Evolutionary conservation across 2,797 vertebrate genomes (phyloP).

Genomic region (Acipenser ruthenus): DNA sequence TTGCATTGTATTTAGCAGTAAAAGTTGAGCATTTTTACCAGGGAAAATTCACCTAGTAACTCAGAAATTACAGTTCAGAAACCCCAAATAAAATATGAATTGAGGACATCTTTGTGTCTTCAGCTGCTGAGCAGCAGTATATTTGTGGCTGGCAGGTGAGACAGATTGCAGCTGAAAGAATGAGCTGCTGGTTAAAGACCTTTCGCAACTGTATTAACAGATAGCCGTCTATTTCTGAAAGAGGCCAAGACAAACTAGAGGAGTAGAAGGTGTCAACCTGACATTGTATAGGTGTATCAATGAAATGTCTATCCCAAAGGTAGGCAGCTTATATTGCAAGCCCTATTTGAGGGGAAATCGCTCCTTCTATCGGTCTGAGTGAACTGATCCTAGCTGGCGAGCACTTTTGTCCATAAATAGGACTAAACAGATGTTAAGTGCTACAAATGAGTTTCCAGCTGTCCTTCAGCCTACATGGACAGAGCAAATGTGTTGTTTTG

Average conservation of each 20-base stretch:
- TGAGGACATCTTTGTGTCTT: too few relatives aligned
- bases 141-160: too few relatives aligned
- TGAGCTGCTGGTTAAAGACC: too few relatives aligned
- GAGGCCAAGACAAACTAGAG: neutral
- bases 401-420: slow-evolving; percentile 58
- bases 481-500: slow-evolving; percentile 72
- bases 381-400: slow-evolving; percentile 42
- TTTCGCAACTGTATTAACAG: too few relatives aligned
- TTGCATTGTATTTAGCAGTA: slow-evolving; percentile 18
- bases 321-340: neutral
- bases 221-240: neutral
- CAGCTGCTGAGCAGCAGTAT: too few relatives aligned
- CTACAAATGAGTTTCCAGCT: slow-evolving; percentile 73
- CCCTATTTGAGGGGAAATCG: slow-evolving; percentile 9
- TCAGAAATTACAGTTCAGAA: slow-evolving; percentile 1
- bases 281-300: slow-evolving; percentile 7
- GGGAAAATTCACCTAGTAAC: neutral
- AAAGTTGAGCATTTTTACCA: slow-evolving; percentile 11
- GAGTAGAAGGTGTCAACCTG: neutral
- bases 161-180: too few relatives aligned
- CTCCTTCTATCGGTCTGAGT: slow-evolving; percentile 23
- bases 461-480: slow-evolving; percentile 46
- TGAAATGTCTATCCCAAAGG: slow-evolving; percentile 10
- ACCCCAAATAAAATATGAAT: too few relatives aligned
- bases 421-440: slow-evolving; percentile 67